Conservation (phyloP, 2,113 vertebrate species). For the Bubo bubo region DNA sequence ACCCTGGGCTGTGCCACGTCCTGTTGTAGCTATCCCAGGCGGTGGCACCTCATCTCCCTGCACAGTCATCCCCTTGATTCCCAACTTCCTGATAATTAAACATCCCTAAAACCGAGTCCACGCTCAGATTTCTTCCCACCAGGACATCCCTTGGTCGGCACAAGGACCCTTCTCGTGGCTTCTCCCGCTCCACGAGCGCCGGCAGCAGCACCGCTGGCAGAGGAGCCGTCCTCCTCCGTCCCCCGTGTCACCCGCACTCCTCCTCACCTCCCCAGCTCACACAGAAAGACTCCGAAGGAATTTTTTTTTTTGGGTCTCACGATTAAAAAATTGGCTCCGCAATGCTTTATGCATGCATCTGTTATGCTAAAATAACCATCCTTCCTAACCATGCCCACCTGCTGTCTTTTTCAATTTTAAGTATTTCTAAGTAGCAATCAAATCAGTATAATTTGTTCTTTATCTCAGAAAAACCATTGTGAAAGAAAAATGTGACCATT, state of each 20-base stretch:
- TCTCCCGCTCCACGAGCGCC: rapidly evolving
- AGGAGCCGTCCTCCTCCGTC: rapidly evolving
- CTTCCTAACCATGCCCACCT: constrained; percentile 83
- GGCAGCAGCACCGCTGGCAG: too few relatives aligned
- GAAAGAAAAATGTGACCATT: constrained; percentile 87
- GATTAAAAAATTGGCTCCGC: constrained; percentile 73
- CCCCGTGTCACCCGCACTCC: neutral
- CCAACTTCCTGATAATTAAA: rapidly evolving
- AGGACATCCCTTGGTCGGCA: rapidly evolving
- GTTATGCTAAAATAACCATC: constrained; percentile 84
- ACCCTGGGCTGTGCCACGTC: neutral
- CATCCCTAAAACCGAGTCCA: rapidly evolving
- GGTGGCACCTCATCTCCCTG: rapidly evolving
- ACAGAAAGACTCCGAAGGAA: neutral
- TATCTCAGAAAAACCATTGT: constrained; percentile 86
- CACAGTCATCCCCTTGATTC: rapidly evolving
- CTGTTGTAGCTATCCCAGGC: rapidly evolving
- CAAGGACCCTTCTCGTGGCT: rapidly evolving
- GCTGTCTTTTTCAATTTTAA: constrained; percentile 87
- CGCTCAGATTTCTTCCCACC: neutral
- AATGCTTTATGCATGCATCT: constrained; percentile 83
- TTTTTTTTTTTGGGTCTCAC: neutral
- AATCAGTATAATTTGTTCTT: constrained; percentile 88
- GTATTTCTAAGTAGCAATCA: constrained; percentile 88
- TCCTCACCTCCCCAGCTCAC: neutral